Evolutionary conservation across 2,113 vertebrate species (phyloP).

Genomic region (Mustela lutreola): DNA sequence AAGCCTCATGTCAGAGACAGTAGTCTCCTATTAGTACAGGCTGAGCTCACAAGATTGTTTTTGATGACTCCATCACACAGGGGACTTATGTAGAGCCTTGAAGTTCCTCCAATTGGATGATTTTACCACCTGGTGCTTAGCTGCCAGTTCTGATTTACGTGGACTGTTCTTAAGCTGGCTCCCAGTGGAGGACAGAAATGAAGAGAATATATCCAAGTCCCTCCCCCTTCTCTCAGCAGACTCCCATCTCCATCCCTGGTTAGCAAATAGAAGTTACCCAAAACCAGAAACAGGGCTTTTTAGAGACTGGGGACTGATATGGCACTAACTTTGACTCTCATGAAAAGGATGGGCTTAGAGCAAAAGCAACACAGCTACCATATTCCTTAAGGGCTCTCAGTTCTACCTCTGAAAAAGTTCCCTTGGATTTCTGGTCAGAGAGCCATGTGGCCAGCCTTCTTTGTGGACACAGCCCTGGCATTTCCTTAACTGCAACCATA

Average conservation of each 20-base stretch:
- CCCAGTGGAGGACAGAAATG: background rate
- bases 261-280: background rate
- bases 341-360: background rate
- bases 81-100: background rate
- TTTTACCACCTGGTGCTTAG: background rate
- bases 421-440: background rate
- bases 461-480: background rate
- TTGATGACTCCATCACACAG: constrained; percentile 27
- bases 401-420: background rate
- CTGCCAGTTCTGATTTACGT: background rate
- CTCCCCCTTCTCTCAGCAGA: background rate
- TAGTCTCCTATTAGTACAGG: background rate
- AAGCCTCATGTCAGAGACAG: background rate
- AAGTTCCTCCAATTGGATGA: background rate
- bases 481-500: background rate
- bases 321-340: background rate
- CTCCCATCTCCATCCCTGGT: background rate
- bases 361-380: background rate
- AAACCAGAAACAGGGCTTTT: background rate
- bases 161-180: background rate
- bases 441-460: background rate
- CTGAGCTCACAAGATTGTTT: constrained; percentile 54
- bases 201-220: background rate
- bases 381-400: background rate
- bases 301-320: background rate